Evolutionary conservation across 2,797 vertebrate species (phyloP).

Genomic region (Sylvia borin): DNA sequence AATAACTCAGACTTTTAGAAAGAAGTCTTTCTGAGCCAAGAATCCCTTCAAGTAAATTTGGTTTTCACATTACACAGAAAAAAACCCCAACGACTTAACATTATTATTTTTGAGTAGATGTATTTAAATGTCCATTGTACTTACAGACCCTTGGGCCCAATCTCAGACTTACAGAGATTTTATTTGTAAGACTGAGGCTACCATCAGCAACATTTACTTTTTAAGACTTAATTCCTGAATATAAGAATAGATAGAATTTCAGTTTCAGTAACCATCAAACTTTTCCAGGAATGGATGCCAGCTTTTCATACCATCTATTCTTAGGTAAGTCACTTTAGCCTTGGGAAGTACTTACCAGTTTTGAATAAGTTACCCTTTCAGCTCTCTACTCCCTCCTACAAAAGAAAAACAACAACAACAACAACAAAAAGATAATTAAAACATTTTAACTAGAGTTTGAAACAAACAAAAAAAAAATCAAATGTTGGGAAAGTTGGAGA

Average conservation of each 20-base stretch:
- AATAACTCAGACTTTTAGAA: background rate
- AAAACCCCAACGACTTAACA: background rate
- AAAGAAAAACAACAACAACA: slow-evolving; percentile 39
- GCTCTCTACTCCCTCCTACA: slow-evolving; percentile 66
- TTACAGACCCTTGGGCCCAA: background rate
- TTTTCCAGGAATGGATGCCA: background rate
- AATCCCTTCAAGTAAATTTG: background rate
- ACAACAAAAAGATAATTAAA: slow-evolving; percentile 5
- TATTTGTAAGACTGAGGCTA: background rate
- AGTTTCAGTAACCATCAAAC: slow-evolving; percentile 52
- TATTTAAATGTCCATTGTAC: slow-evolving; percentile 10
- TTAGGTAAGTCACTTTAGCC: slow-evolving; percentile 16
- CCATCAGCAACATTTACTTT: background rate
- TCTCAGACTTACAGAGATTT: background rate
- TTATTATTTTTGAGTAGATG: background rate
- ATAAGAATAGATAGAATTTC: slow-evolving; percentile 63
- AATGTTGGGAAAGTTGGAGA: background rate
- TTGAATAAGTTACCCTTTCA: slow-evolving; percentile 60
- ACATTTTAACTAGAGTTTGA: background rate
- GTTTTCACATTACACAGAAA: background rate
- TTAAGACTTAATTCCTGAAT: slow-evolving; percentile 8
- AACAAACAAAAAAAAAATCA: background rate
- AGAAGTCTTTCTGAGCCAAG: background rate
- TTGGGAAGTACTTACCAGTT: slow-evolving; percentile 63
- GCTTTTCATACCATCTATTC: background rate